Evolutionary conservation across 2,888 invertebrate genomes (phyloP), one percentile per base, ranked within the genome.

Genomic region (Diaphora mendica): DNA sequence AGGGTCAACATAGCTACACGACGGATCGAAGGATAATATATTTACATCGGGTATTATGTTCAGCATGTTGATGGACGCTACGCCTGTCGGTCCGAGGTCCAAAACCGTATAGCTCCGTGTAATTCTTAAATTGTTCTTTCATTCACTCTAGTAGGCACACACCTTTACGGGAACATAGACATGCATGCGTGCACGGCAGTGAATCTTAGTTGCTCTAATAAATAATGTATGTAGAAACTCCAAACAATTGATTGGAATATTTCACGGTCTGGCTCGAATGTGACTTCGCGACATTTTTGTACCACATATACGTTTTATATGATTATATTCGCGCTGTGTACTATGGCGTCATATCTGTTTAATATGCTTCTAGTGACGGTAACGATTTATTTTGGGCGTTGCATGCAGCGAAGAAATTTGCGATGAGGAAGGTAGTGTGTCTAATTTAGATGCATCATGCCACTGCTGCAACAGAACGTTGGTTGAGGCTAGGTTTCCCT

Each of bases 161-260:
- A 55, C 42, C 69, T 33, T 67, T 64, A 30, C 35, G 9, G 9
- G 5, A 55, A 0, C n/a, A 0, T 35, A n/a, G 39, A 74, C 33
- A 62, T 30, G n/a, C 55, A 26, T 65, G 71, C 55, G 35, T 39
- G 39, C 26, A 42, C 33, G 35, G 44, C 48, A 73, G 65, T 65
- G 71, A 72, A 35, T 70, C n/a, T 74, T 62, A 69, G 62, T 71
- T 62, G 64, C 66, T 76, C 83, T 82, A 72, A 82, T 84, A 79
- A 81, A 84, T 84, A 78, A 82, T 84, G 74, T 75, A 82, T 79
- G 75, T 77, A 75, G 85, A 81, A 84, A 82, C 76, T 77, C 26
- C 65, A 68, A 76, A 72, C 59, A 76, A 64, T 75, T 48, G 68
- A 71, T 73, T 59, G 80, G 70, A 74, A 76, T 77, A 75, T 78